These are phyloP conservation scores for Anolis sagrei DNA, from an alignment of 2,113 vertebrate species.

Conservation along the genomic window DNA sequence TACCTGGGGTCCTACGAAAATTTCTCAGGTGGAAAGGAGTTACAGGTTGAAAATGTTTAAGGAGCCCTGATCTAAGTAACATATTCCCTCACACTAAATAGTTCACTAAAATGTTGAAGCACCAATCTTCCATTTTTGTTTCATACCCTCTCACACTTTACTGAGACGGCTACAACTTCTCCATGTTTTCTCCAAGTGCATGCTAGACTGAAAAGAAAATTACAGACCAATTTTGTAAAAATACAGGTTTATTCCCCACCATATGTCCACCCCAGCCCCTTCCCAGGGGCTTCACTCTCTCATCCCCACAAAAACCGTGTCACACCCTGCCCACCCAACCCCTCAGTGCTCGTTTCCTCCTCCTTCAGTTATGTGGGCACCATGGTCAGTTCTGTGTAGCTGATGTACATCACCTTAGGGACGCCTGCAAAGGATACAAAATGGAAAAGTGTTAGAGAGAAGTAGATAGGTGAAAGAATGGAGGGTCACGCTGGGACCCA, in stretches of 20 bases:
- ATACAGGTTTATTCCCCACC: constrained; percentile 39
- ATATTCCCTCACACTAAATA: not conserved
- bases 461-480: not conserved
- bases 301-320: not conserved
- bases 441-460: not conserved
- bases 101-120: not conserved
- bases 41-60: no score
- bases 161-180: not conserved
- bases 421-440: constrained; percentile 21
- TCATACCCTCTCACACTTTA: no score
- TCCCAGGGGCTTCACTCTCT: not conserved
- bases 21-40: no score
- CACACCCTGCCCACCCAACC: not conserved
- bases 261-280: not conserved
- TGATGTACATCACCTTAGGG: constrained; percentile 31
- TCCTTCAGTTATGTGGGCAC: constrained; percentile 30
- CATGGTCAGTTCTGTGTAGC: constrained; percentile 44
- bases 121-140: no score
- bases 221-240: constrained; percentile 13
- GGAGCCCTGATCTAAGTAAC: no score
- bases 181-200: not conserved
- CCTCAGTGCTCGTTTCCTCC: not conserved
- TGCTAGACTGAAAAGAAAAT: not conserved
- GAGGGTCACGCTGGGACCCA: constrained; percentile 14
- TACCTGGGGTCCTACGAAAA: no score